phyloP scores from a whole-genome alignment of 1,140 invertebrate genomes.

The Calycopis cecrops region DNA sequence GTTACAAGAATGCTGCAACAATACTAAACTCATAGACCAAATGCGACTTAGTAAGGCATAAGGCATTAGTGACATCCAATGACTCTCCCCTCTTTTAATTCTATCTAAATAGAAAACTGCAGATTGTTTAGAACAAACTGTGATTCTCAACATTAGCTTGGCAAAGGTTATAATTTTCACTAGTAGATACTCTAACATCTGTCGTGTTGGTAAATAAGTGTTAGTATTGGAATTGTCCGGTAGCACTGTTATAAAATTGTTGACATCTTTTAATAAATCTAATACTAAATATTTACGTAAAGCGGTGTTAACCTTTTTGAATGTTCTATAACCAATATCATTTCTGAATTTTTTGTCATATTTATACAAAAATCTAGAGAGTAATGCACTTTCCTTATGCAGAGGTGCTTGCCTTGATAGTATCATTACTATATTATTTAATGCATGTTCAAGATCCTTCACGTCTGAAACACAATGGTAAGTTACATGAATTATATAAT shows the following conservation, averaged over 20 bases:
- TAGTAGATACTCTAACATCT: constrained; percentile 77
- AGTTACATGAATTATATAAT: not conserved
- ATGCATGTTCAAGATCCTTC: constrained; percentile 34
- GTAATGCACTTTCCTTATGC: constrained; percentile 73
- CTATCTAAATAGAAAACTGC: constrained; percentile 73
- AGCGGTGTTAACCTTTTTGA: constrained; percentile 75
- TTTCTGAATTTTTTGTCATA: constrained; percentile 78
- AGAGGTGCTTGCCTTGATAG: constrained; percentile 70
- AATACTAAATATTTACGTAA: constrained; percentile 74
- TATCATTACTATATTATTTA: constrained; percentile 54
- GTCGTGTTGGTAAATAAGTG: constrained; percentile 72
- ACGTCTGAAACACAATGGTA: constrained; percentile 48
- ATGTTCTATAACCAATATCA: constrained; percentile 76
- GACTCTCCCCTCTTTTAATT: constrained; percentile 74
- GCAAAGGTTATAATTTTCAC: constrained; percentile 75
- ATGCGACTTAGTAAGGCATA: constrained; percentile 75
- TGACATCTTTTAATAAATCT: constrained; percentile 63
- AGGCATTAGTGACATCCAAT: constrained; percentile 74
- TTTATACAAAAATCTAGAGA: constrained; percentile 77
- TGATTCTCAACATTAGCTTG: constrained; percentile 75
- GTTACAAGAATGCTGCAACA: constrained; percentile 67
- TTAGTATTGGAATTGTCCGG: constrained; percentile 28
- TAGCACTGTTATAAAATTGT: constrained; percentile 47
- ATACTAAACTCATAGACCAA: constrained; percentile 73
- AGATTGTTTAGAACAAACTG: constrained; percentile 61